Evolutionary conservation across 1,140 invertebrate genomes (phyloP), one percentile per base, ranked within the genome.

Genomic region (Caenorhabditis latens): DNA sequence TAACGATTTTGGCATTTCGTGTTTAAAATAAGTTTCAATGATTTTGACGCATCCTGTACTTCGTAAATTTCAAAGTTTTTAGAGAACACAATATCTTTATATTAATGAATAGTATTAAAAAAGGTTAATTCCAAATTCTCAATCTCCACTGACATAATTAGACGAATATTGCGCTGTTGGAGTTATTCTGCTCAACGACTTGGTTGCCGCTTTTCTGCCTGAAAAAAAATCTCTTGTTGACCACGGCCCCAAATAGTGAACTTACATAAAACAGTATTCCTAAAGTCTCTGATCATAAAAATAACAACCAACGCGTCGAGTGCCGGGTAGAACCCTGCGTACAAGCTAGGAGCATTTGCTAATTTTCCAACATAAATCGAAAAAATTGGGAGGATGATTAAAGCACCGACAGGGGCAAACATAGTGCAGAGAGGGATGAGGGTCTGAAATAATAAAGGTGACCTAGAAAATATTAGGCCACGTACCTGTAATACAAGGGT

Each of bases 241-340:
- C 32, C 32, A 32, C 32, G 32, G 1, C 32, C 32, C 2, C 32
- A 32, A 32, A 32, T 32, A 32, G 2, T 32, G 5, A 71, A 71
- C 65, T 71, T 19, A 71, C 65, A 71, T n/a, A 71, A 24, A 19
- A 71, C 65, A 21, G 65, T 46, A 46, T 71, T 19, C 19, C 65
- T 43, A 13, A 71, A 71, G 19, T 71, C 65, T 46, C 65, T 11
- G n/a, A 71, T 43, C 65, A 71, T 71, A 19, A 43, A 71, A 71
- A 71, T 71, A 13, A 19, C 43, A 32, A 71, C 19, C 19, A 42
- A 19, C 4, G 65, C 65, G 19, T 71, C 65, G 0, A 71, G 40
- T 8, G n/a, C 65, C 43, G 65, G 65, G n/a, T 71, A 71, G 4
- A 71, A 46, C 4, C 40, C n/a, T 16, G 40, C 65, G 19, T 71